A percentile compares a stretch with the other conserved stretches of the same genome.
Conservation (phyloP, 2,797 vertebrate genomes). For the Miichthys miiuy region DNA sequence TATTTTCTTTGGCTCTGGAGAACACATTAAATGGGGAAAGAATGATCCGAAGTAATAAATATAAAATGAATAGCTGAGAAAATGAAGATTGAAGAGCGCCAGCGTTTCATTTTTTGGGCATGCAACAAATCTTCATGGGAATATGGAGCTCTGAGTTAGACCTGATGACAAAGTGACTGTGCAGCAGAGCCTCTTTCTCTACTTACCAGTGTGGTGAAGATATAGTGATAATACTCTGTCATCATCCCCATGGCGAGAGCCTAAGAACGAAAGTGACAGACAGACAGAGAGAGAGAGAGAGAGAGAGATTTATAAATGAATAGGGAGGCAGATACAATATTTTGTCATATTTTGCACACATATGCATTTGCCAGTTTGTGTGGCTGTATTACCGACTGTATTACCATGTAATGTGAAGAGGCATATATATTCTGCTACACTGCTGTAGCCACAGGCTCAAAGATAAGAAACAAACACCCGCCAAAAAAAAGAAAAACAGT, state of each 20-base stretch:
- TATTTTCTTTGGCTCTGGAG: constrained; percentile 36
- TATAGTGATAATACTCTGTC: constrained; percentile 99
- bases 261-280: constrained; percentile 75
- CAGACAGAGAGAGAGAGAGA: constrained; percentile 20
- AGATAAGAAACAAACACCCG: constrained; percentile 49
- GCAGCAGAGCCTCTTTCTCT: constrained; percentile 43
- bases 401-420: constrained; percentile 61
- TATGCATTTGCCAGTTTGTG: constrained; percentile 27
- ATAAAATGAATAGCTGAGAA: constrained; percentile 22
- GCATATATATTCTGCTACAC: constrained; percentile 50
- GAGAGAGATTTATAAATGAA: constrained; percentile 49
- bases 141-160: constrained; percentile 40
- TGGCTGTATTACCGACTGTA: constrained; percentile 28
- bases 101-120: constrained; percentile 15
- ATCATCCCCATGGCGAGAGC: constrained; percentile 99
- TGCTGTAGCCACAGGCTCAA: constrained; percentile 44
- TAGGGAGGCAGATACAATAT: constrained; percentile 40
- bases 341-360: constrained; percentile 47
- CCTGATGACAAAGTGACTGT: constrained; percentile 51
- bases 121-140: constrained; percentile 35
- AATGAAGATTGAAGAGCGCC: constrained; percentile 51
- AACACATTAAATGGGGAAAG: constrained; percentile 14
- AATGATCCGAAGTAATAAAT: constrained; percentile 29
- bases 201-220: constrained; percentile 99
- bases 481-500: constrained; percentile 40